Evolutionary conservation across 2,888 invertebrate species (phyloP), one percentile per base, ranked within the genome.

Genomic region (Teleogryllus oceanicus): DNA sequence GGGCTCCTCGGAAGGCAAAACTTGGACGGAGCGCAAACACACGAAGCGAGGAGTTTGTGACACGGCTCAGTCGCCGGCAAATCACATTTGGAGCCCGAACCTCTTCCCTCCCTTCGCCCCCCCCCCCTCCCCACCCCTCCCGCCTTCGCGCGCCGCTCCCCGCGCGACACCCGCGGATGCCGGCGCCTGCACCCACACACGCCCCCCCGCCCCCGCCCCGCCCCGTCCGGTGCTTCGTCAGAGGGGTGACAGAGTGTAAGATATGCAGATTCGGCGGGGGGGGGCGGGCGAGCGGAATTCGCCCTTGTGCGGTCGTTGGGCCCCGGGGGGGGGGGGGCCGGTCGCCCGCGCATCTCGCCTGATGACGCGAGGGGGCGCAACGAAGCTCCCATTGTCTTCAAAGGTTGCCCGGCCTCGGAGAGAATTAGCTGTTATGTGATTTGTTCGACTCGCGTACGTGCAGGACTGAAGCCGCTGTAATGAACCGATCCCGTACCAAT

Each of bases 231-330:
- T 16, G 37, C 37, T 37, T 62, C 62, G 62, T 62, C 62, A 62
- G 62, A 62, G n/a, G 62, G 62, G 62, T 62, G 62, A n/a, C n/a
- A 62, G 62, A 62, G 62, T 62, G 62, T 62, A 62, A 62, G 62
- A 62, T 62, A 62, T 62, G 62, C 62, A 62, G 62, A 62, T 62
- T 62, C 62, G 62, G 62, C 62, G 62, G 62, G 4, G 13, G n/a
- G 62, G 62, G 62, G n/a, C 13, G 62, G 62, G 62, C n/a, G 62
- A 3, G 62, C n/a, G 62, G 62, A 62, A 62, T 62, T 62, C 62
- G n/a, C 62, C 62, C 62, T 62, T 12, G 62, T 8, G n/a, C 62
- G 62, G 62, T 62, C 62, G n/a, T 16, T 62, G n/a, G n/a, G n/a
- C n/a, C n/a, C n/a, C n/a, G n/a, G n/a, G 37, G 8, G 37, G 37